Base-by-base conservation (phyloP, 1,140 invertebrate genomes). In the Neuroterus valhalla region DNA sequence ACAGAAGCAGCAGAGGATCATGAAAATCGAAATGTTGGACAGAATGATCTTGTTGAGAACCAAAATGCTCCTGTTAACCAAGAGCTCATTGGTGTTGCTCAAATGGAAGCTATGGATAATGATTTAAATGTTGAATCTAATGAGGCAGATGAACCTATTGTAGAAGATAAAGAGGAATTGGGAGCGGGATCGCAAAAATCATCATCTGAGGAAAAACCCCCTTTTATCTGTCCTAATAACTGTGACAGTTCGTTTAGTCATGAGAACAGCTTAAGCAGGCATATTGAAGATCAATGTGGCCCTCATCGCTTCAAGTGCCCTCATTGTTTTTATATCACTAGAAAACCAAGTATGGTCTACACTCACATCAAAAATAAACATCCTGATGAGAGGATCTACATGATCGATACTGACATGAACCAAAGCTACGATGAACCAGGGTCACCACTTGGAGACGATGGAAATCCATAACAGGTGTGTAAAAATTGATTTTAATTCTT, bases 241-340 rank as follows among this genome's bases (percentile, higher is more conserved):
- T 81, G 80, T 31, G 74, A 72, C 5, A 71, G 76, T 15, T 75
- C 76, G 0, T 81, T 81, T 23, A 79, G 78, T 38, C 77, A 79
- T 76, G 79, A 81, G 66, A 76, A 79, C n/a, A 82, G 78, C 21
- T 50, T 82, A 12, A 66, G 69, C 6, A 48, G 78, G 48, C 82
- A 86, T 52, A 80, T 88, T 31, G 21, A 79, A 2, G 90, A 87
- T 82, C 91, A 92, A 76, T 92, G 91, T 71, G 91, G 91, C 8
- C 88, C 91, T 62, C 91, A 91, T 2, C 84, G 89, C 76, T 91
- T 92, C 77, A 88, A 90, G 66, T 92, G 91, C 77, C 89, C 87
- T 46, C 82, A 87, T 71, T 91, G 91, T 72, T 72, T 83, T 15
- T 83, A 89, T 31, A 77, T 68, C 3, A 78, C 79, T 52, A 86